Evolutionary conservation across 1,140 invertebrate species (phyloP), one percentile per base, ranked within the genome.

Genomic region (Alviniconcha marisindica): DNA sequence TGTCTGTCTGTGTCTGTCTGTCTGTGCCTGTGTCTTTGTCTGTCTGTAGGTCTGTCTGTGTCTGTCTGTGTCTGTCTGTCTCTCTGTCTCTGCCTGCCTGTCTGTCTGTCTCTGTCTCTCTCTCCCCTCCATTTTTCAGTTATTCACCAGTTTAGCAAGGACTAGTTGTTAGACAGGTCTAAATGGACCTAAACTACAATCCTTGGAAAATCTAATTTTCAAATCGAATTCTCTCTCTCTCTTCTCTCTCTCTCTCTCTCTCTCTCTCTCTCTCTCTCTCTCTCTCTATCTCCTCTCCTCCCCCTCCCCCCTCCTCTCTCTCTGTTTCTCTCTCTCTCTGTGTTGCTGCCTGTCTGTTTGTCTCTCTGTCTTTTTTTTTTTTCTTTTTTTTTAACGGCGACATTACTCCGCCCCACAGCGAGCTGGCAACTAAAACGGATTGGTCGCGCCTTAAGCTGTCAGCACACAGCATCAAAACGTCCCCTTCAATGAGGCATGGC

Each of bases 1-100:
- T 78, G 48, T 78, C 44, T 28, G 48, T 60, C 18, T 63, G 10
- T 79, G 31, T 60, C 54, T 79, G 1, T 79, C 77, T 79, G 15
- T 79, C 33, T 60, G 31, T 36, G 24, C 63, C 5, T 79, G 54
- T 63, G 15, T 60, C 51, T 79, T 12, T 63, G 21, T 79, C 33
- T 63, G 31, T 63, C 31, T 79, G 28, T 60, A 31, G 36, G 2
- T 63, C 31, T 79, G 54, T 63, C 31, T 33, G 36, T 76, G 3
- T 63, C 33, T 31, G 5, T 36, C 14, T 38, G 10, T 60, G 15
- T 38, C 36, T 42, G 4, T 40, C 7, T 24, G 2, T 66, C 77
- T 31, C 54, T 56, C 77, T 44, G 54, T 69, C 63, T 69, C 63
- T 69, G 38, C 33, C 48, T 77, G 4, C 31, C 33, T 54, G 38